These are phyloP conservation scores for Strix aluco DNA, from an alignment of 2,113 vertebrate species.

Conservation along the genomic window DNA sequence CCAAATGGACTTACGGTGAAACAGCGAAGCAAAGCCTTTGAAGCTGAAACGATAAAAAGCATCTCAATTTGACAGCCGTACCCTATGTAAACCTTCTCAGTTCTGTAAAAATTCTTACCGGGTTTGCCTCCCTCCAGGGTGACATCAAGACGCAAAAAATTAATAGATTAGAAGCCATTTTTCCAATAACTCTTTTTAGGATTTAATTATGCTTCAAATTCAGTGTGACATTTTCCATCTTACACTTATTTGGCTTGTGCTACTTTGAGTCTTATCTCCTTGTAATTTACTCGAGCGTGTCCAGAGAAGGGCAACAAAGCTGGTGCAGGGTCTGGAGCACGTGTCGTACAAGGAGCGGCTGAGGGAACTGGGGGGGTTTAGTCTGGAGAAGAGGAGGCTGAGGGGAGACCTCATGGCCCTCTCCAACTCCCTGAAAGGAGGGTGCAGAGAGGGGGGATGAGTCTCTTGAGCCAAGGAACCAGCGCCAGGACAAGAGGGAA, in stretches of 20 bases:
- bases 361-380: no score
- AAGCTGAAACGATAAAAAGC: not conserved
- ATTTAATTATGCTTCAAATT: not conserved
- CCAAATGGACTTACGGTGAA: accelerated
- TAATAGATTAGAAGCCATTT: not conserved
- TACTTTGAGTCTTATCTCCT: not conserved
- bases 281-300: no score
- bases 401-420: no score
- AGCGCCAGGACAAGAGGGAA: no score
- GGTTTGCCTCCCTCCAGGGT: not conserved
- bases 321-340: no score
- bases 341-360: no score
- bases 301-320: no score
- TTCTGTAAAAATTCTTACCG: not conserved
- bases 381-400: no score
- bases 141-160: not conserved
- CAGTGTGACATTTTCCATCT: not conserved
- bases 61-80: not conserved
- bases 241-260: not conserved
- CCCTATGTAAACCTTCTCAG: not conserved
- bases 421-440: no score
- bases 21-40: not conserved
- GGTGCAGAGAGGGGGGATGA: no score
- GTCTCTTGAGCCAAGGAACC: no score
- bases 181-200: accelerated